A percentile compares a stretch with the other conserved stretches of the same genome.
These are phyloP conservation scores for Limenitis camilla DNA, from an alignment of 2,888 invertebrate species.

Conservation along the genomic window DNA sequence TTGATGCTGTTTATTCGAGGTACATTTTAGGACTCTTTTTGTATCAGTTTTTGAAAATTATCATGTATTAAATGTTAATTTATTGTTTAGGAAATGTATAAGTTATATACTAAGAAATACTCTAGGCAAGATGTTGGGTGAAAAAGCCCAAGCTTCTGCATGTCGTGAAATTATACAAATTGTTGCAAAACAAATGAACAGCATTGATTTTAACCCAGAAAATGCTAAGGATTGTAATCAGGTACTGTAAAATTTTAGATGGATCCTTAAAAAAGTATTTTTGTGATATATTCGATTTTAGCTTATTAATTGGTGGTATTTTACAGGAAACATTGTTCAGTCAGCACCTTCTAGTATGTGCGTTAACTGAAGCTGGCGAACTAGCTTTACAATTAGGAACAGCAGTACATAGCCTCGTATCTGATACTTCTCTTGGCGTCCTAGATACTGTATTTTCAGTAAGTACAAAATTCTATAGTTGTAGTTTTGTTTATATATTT, in stretches of 20 bases:
- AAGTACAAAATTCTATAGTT: constrained; percentile 22
- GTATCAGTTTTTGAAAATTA: background rate
- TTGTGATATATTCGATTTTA: constrained; percentile 3
- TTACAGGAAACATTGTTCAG: constrained; percentile 87
- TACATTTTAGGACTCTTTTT: constrained; percentile 22
- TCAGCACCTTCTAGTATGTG: constrained; percentile 93
- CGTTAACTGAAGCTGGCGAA: constrained; percentile 94
- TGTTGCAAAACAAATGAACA: constrained; percentile 95
- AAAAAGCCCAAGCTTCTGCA: constrained; percentile 96
- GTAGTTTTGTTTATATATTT: background rate
- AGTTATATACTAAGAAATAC: constrained; percentile 94
- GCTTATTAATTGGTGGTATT: no score
- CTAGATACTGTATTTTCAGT: constrained; percentile 76
- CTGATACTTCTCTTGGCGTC: constrained; percentile 87
- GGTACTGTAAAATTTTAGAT: constrained; percentile 30
- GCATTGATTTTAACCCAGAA: constrained; percentile 93
- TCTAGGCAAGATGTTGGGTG: constrained; percentile 94
- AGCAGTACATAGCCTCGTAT: constrained; percentile 91
- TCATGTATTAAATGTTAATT: constrained; percentile 13
- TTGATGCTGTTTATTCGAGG: constrained; percentile 95
- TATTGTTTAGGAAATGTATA: constrained; percentile 94
- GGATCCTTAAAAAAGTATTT: no score
- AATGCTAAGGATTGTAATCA: constrained; percentile 92
- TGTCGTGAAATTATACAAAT: constrained; percentile 95
- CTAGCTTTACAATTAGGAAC: constrained; percentile 94